These are phyloP conservation scores for Phrynocephalus forsythii DNA, from an alignment of 2,797 vertebrate species.

Conservation along the genomic window DNA sequence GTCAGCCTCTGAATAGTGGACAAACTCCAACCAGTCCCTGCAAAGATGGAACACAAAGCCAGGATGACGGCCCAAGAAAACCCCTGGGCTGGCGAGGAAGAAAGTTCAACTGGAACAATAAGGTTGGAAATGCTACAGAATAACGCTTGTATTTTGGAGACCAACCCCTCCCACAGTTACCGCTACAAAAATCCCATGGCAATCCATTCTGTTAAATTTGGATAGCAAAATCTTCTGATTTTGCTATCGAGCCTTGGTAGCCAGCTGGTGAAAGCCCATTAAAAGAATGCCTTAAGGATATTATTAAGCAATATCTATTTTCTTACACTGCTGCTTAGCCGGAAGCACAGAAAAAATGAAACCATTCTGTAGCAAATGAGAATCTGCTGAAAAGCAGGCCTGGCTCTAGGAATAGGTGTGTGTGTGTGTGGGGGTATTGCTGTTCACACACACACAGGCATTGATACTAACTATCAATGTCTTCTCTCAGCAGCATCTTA, in stretches of 20 bases:
- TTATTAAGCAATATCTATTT: too few relatives aligned
- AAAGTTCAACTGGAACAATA: neutral
- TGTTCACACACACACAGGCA: neutral
- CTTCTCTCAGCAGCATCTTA: neutral
- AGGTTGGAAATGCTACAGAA: neutral
- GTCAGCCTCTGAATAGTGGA: slow-evolving; percentile 10
- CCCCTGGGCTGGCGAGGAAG: neutral
- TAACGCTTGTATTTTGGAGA: neutral
- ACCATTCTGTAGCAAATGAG: neutral
- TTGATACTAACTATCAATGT: neutral
- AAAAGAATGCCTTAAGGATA: too few relatives aligned
- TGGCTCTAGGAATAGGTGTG: neutral
- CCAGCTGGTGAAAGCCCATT: too few relatives aligned
- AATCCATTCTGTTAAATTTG: too few relatives aligned
- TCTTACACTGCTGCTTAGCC: neutral
- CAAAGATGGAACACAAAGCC: neutral
- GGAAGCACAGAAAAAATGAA: neutral
- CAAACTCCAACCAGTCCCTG: slow-evolving; percentile 56
- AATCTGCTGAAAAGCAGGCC: neutral
- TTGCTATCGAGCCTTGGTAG: too few relatives aligned
- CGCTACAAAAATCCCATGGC: too few relatives aligned
- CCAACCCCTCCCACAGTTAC: too few relatives aligned
- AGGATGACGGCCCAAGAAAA: neutral
- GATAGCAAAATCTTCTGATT: too few relatives aligned
- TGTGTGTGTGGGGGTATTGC: neutral